These are phyloP conservation scores for Labia minor DNA, from an alignment of 2,888 invertebrate genomes.

Conservation along the genomic window DNA sequence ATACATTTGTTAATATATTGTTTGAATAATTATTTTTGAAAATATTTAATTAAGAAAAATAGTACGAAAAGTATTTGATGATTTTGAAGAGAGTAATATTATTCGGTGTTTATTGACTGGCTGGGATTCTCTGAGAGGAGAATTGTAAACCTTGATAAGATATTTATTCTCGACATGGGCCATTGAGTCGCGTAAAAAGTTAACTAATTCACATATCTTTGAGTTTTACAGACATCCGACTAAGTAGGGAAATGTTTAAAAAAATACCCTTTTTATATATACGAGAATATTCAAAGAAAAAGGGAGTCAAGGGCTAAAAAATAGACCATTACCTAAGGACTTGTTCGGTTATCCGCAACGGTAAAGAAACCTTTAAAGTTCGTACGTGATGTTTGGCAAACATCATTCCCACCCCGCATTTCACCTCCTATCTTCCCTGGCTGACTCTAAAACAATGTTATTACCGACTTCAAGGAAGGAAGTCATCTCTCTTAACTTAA, in stretches of 20 bases:
- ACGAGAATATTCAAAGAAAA: not conserved
- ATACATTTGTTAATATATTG: too few species aligned
- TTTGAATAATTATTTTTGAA: not conserved
- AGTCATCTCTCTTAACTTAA: too few species aligned
- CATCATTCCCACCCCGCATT: not conserved
- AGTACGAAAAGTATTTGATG: not conserved
- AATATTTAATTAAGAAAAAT: not conserved
- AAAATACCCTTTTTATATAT: not conserved
- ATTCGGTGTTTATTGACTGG: not conserved
- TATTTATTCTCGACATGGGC: not conserved
- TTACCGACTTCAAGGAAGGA: not conserved
- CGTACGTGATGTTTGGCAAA: not conserved
- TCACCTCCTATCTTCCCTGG: not conserved
- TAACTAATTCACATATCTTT: conserved; percentile 1
- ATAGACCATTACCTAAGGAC: not conserved
- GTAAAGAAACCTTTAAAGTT: conserved; percentile 13
- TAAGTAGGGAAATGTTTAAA: conserved; percentile 2
- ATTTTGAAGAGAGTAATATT: not conserved
- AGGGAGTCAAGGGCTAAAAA: not conserved
- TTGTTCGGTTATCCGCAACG: conserved; percentile 3
- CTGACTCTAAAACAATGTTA: not conserved
- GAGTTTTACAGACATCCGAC: not conserved
- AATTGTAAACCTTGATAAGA: not conserved
- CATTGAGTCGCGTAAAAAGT: conserved; percentile 4
- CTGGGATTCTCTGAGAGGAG: not conserved